Evolutionary conservation across 2,113 vertebrate species (phyloP).

Genomic region (Meriones unguiculatus): DNA sequence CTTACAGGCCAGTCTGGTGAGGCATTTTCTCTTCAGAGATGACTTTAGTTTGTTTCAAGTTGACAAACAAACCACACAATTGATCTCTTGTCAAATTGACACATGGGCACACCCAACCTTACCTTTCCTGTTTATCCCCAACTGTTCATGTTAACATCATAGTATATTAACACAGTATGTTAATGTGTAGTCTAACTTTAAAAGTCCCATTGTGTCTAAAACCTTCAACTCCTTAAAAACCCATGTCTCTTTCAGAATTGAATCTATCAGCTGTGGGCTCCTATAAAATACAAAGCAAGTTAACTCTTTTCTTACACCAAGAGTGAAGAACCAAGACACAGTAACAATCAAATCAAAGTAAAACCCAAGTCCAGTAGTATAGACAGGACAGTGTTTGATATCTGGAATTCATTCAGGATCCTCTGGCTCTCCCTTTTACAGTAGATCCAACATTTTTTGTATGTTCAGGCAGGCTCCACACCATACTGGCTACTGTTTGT

Average conservation of each 20-base stretch:
- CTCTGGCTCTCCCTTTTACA: neutral
- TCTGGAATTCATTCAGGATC: neutral
- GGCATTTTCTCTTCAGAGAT: neutral
- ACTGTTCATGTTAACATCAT: neutral
- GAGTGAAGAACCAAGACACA: neutral
- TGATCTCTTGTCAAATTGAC: neutral
- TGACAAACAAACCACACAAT: neutral
- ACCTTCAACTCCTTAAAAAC: neutral
- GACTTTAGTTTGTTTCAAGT: neutral
- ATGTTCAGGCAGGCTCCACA: neutral
- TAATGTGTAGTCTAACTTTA: neutral
- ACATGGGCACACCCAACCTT: neutral
- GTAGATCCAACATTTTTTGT: neutral
- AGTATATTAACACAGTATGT: neutral
- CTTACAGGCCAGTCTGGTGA: neutral
- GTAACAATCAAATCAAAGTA: neutral
- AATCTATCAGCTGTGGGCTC: neutral
- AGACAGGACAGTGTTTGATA: neutral
- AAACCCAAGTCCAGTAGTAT: neutral
- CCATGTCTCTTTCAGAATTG: neutral
- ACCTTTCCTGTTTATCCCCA: neutral
- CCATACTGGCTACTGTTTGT: too few species aligned
- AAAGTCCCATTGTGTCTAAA: neutral
- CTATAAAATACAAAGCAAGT: neutral
- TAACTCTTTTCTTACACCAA: neutral